Base-by-base conservation (phyloP, 2,113 vertebrate species). In the Paracanthobrama guichenoti region DNA sequence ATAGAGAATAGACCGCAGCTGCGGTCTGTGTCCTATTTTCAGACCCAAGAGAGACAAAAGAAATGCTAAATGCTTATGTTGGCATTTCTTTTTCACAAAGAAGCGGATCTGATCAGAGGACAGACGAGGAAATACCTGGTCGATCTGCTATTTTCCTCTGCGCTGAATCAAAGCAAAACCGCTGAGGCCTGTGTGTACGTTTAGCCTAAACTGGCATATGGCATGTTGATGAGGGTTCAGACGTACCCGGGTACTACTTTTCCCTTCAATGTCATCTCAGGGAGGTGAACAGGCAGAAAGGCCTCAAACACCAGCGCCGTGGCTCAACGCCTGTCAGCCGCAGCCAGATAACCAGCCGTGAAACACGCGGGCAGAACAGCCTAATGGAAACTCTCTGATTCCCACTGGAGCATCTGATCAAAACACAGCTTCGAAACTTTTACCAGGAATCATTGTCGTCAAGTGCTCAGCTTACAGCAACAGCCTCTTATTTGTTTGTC, bases 31-130 rank as follows among this genome's bases (percentile, higher is more conserved):
- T 95, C 95, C 94, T 92, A 93, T 93, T 94, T 92, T 92, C 93
- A 94, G 95, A 95, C 94, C 94, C 85, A 93, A 92, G 93, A 93
- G 94, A 95, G 93, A 95, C 91, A 92, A 89, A 93, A 90, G 90
- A 94, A 96, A 95, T 95, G 95, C 95, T 94, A 95, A 94, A 93
- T 93, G 94, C 95, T 93, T 94, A 93, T 93, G 93, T 92, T 91
- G 92, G 92, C 89, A 91, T 93, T 93, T 94, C 93, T 94, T 93
- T 94, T 93, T 94, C 92, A 93, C 91, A 92, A 90, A 93, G 57
- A 67, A 73, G n/a, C 26, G 50, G 74, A 62, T 71, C 83, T 18
- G 22, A 84, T 71, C 66, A 75, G 39, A 22, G 53, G 53, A 44
- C 53, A 86, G 26, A 9, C 3, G 10, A 39, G 22, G 39, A 53